Conservation (phyloP, 2,113 vertebrate genomes). For the Irena cyanogastra region DNA sequence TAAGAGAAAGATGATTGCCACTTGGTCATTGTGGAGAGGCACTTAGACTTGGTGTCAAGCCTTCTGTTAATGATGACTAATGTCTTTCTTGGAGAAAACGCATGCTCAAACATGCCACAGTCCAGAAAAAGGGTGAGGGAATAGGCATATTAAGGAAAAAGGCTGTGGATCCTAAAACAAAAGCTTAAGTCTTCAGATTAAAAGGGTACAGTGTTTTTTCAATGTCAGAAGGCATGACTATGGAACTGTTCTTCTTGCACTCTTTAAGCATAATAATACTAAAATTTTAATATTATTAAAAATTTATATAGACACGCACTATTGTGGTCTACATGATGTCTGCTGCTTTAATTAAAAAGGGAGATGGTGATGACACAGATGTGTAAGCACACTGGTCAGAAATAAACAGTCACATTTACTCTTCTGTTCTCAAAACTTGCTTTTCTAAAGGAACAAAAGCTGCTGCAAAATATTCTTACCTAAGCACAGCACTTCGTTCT, state of each 20-base stretch:
- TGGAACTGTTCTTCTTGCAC: neutral
- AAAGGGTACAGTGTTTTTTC: neutral
- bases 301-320: rapidly evolving
- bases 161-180: slow-evolving; percentile 57
- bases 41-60: slow-evolving; percentile 88
- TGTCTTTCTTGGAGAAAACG: slow-evolving; percentile 81
- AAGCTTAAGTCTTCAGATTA: slow-evolving; percentile 8
- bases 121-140: neutral
- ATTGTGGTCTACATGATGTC: neutral
- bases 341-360: neutral
- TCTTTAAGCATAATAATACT: neutral
- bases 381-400: neutral
- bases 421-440: neutral
- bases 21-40: slow-evolving; percentile 87
- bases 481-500: neutral
- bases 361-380: neutral
- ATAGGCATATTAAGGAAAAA: slow-evolving; percentile 8
- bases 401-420: neutral
- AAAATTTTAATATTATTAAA: neutral
- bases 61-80: slow-evolving; percentile 95
- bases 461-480: neutral
- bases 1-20: slow-evolving; percentile 85
- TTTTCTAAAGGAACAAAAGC: neutral
- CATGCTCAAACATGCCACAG: slow-evolving; percentile 69
- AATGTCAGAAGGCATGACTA: neutral